phyloP scores from a whole-genome alignment of 2,888 invertebrate species.

The Mystacides longicornis region DNA sequence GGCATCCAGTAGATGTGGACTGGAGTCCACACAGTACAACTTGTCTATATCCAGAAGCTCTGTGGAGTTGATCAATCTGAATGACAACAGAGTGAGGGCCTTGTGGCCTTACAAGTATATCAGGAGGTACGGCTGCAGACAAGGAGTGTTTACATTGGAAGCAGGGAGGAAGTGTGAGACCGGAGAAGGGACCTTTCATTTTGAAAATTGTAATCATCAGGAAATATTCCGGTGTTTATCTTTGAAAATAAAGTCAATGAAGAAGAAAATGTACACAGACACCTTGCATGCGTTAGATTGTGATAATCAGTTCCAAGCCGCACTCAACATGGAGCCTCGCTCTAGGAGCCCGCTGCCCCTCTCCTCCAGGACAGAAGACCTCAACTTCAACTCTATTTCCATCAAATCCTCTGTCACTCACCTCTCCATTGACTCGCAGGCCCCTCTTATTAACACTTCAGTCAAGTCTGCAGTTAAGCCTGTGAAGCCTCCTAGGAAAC shows the following conservation, averaged over 20 bases:
- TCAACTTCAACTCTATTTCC: constrained; percentile 39
- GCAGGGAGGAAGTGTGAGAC: constrained; percentile 81
- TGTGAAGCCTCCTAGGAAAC: constrained; percentile 55
- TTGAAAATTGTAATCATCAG: constrained; percentile 75
- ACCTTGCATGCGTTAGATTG: constrained; percentile 57
- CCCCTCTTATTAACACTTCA: constrained; percentile 39
- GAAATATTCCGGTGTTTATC: constrained; percentile 77
- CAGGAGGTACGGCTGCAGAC: constrained; percentile 75
- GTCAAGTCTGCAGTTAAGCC: constrained; percentile 56
- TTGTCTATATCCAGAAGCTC: constrained; percentile 68
- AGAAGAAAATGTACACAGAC: constrained; percentile 69
- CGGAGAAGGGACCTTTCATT: constrained; percentile 74
- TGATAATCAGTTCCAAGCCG: constrained; percentile 65
- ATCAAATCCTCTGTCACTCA: constrained; percentile 33
- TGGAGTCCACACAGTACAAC: constrained; percentile 64
- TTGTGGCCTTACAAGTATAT: constrained; percentile 84
- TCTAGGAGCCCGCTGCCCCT: constrained; percentile 74
- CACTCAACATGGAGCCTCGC: constrained; percentile 71
- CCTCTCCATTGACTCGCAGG: constrained; percentile 37
- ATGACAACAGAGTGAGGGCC: constrained; percentile 57
- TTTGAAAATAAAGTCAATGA: constrained; percentile 81
- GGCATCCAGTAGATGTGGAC: constrained; percentile 67
- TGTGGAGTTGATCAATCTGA: constrained; percentile 62
- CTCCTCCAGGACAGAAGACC: constrained; percentile 48
- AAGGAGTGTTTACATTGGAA: constrained; percentile 82